phyloP scores from a whole-genome alignment of 2,888 invertebrate species.

The Helleia helle region DNA sequence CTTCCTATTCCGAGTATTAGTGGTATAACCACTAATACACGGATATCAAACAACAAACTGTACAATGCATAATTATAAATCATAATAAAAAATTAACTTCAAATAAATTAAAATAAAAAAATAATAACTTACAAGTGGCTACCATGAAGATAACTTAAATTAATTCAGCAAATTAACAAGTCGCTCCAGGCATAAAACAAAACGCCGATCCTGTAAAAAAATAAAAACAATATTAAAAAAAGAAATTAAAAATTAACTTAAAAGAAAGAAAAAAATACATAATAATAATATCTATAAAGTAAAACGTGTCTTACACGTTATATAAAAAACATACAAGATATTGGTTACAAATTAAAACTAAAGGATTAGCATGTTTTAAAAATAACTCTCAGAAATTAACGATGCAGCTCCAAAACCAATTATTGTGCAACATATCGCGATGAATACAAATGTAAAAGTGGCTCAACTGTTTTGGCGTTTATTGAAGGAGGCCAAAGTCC shows the following conservation, averaged over 20 bases:
- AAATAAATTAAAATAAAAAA: slow-evolving; percentile 31
- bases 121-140: slow-evolving; percentile 70
- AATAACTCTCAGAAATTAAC: no score
- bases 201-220: slow-evolving; percentile 32
- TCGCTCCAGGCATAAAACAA: slow-evolving; percentile 58
- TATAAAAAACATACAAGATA: not conserved
- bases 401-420: no score
- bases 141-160: slow-evolving; percentile 66
- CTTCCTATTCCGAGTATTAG: no score
- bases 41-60: no score
- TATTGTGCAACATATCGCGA: no score
- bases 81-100: slow-evolving; percentile 10
- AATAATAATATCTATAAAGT: no score
- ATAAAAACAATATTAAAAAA: slow-evolving; percentile 22
- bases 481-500: no score
- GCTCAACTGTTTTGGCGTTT: no score
- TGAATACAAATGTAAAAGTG: no score
- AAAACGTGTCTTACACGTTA: no score
- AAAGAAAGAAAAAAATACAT: slow-evolving; percentile 13
- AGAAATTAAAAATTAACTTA: slow-evolving; percentile 10
- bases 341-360: no score
- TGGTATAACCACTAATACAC: slow-evolving; percentile 10
- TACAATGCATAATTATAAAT: slow-evolving; percentile 14
- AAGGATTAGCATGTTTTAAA: no score
- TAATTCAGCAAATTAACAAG: slow-evolving; percentile 41